Evolutionary conservation across 2,797 vertebrate species (phyloP).

Genomic region (Hydrocynus forskahlii): DNA sequence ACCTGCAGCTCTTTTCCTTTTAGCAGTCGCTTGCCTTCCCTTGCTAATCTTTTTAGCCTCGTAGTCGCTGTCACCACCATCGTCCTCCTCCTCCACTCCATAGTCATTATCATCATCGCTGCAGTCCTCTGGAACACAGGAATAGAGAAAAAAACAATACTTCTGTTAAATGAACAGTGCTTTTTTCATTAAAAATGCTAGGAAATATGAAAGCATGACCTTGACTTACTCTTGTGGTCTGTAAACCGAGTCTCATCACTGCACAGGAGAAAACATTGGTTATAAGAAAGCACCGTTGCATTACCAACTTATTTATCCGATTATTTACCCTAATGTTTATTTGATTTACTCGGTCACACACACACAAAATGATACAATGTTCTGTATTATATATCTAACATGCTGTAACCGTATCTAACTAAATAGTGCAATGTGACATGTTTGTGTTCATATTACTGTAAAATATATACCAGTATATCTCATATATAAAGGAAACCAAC

Average conservation of each 20-base stretch:
- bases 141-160: not conserved
- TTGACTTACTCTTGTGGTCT: slow-evolving; percentile 60
- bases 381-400: too few relatives aligned
- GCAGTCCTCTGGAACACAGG: slow-evolving; percentile 77
- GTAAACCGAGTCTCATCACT: slow-evolving; percentile 56
- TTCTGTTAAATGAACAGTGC: not conserved
- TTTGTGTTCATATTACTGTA: not conserved
- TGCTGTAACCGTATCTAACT: too few relatives aligned
- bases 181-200: not conserved
- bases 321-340: not conserved
- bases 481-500: slow-evolving; percentile 56
- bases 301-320: not conserved
- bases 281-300: not conserved
- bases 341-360: not conserved
- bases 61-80: slow-evolving; percentile 86
- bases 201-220: not conserved
- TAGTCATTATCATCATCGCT: slow-evolving; percentile 87
- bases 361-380: too few relatives aligned
- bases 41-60: slow-evolving; percentile 88
- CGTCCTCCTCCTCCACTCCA: slow-evolving; percentile 80
- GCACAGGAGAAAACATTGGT: slow-evolving; percentile 15
- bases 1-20: slow-evolving; percentile 89
- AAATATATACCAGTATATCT: not conserved
- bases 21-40: slow-evolving; percentile 84
- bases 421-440: too few relatives aligned